These are phyloP conservation scores for Ailurus styani DNA, from an alignment of 2,113 vertebrate genomes.

Conservation along the genomic window DNA sequence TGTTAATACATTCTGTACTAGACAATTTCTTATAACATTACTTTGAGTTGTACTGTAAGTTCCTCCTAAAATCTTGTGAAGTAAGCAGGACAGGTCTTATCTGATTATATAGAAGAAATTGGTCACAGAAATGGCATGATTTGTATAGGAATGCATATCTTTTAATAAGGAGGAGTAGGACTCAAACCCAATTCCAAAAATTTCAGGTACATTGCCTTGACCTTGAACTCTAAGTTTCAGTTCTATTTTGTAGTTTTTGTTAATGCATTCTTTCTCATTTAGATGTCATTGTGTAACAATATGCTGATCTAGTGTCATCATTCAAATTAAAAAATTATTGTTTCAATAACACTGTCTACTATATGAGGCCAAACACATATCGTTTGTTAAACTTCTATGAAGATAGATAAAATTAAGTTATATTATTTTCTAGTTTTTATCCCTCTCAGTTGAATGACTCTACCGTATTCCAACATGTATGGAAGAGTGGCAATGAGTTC, in stretches of 20 bases:
- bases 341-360: neutral
- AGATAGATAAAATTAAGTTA: neutral
- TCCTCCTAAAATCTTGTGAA: neutral
- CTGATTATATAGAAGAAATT: neutral
- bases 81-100: neutral
- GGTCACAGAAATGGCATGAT: neutral
- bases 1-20: neutral
- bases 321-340: neutral
- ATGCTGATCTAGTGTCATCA: neutral
- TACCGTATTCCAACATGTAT: neutral
- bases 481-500: neutral
- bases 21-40: neutral
- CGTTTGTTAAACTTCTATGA: neutral
- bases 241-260: neutral
- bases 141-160: neutral
- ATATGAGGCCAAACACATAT: neutral
- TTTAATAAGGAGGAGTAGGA: neutral
- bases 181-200: neutral
- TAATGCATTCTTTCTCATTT: neutral
- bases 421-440: neutral
- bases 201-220: neutral
- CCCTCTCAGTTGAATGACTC: neutral
- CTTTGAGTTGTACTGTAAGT: neutral
- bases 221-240: neutral
- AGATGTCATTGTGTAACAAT: neutral